Base-by-base conservation (phyloP, 2,888 invertebrate genomes). In the Ennomos fuscantarius region DNA sequence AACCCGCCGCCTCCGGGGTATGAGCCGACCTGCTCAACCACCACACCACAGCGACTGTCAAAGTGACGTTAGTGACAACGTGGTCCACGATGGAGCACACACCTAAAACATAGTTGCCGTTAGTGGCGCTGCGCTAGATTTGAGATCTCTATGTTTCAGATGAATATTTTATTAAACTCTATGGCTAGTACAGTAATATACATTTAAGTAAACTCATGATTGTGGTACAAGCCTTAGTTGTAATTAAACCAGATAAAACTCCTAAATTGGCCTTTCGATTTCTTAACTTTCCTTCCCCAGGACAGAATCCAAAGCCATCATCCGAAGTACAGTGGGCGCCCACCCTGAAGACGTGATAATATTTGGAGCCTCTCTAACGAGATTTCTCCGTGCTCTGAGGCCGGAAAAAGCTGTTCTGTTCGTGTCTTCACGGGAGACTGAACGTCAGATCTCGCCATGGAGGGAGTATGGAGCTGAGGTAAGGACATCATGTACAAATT, bases 331-430 rank as follows among this genome's bases (percentile, higher is more conserved):
- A 5, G 96, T 96, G 2, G 96, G 97, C 60, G 97, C 97, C 0
- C 94, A 95, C 45, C 95, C 96, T 57, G 95, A 96, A 68, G 97
- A 97, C 82, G 95, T 94, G 24, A 95, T 97, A 8, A 94, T 97
- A 53, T 95, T 97, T 70, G 94, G 94, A 1, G 96, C 95, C 8
- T 96, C 97, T 9, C 91, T 97, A 61, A 94, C 95, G 70, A 95
- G 96, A 78, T 93, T 97, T 66, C 94, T 97, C 48, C 93, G 95
- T 68, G 95, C 95, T 13, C 87, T 97, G 67, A 91, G 95, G 68
- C 93, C 96, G 0, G 86, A 91, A 51, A 90, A 92, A 48, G 93
- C 94, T 52, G 91, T 95, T 12, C 94, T 97, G 31, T 96, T 97
- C 80, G 95, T 96, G 41, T 96, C 97, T 0, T 87, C 89, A 1